Evolutionary conservation across 2,797 vertebrate genomes (phyloP), one percentile per base, ranked within the genome.

Genomic region (Chloroceryle amazona): DNA sequence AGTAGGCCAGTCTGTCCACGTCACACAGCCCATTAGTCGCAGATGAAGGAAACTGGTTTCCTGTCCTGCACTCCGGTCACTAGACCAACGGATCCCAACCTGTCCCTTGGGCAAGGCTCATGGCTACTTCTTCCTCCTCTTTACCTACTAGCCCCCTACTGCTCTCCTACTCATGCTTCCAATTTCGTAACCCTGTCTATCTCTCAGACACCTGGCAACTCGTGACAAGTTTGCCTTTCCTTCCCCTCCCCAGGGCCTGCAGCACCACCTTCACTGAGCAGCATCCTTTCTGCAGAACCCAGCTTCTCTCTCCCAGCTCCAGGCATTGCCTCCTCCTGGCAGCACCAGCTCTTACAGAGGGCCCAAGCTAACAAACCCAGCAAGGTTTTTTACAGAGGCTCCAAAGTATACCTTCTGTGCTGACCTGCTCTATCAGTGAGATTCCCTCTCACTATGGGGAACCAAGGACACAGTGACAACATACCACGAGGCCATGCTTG

Each of bases 1-100:
- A 96, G 23, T 87, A 89, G 97, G 92, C 68, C 94, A 95, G 81
- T 63, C 5, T 71, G 78, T 73, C 41, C 94, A 89, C n/a, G 25
- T 92, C 92, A 95, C 71, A 29, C 28, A 55, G 47, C 18, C 70
- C 84, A 94, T 74, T 60, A 96, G 85, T n/a, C 1, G 49, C 35
- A 80, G 73, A 83, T 63, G 47, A 90, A 90, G 72, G 49, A 89
- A 92, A 87, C 74, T 17, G 49, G 74, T 70, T 91, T 96, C 90
- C 95, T 63, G 89, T 52, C n/a, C 61, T 3, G 2, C 33, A 17
- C 41, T 26, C 67, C 0, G 3, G 92, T 80, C 89, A 95, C 66
- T 78, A 91, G 68, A 93, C 20, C 82, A 74, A 25, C 1, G 5
- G 72, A 35, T 82, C 68, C 72, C 65, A 90, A 44, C 55, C 23